Conservation (phyloP, 2,888 invertebrate species). For the Synergus umbraculus region DNA sequence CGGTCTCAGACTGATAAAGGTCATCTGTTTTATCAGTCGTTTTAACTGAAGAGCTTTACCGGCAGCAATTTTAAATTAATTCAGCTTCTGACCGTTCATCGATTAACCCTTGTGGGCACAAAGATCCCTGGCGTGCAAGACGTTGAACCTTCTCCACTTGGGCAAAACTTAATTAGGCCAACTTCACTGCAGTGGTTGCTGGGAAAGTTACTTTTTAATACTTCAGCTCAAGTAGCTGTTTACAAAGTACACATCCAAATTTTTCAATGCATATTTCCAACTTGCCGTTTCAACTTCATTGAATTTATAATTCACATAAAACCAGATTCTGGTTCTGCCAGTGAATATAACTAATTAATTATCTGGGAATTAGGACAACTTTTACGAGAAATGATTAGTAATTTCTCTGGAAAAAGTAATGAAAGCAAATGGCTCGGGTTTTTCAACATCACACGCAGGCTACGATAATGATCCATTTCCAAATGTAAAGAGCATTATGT, state of each 20-base stretch:
- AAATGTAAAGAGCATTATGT: slow-evolving; percentile 31
- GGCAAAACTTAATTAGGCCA: slow-evolving; percentile 38
- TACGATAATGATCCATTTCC: slow-evolving; percentile 28
- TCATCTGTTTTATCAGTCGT: slow-evolving; percentile 16
- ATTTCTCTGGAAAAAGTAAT: slow-evolving; percentile 6
- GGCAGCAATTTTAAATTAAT: slow-evolving; percentile 15
- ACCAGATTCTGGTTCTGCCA: neutral
- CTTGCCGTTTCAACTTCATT: too few species aligned
- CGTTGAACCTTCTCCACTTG: slow-evolving; percentile 38
- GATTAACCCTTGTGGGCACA: slow-evolving; percentile 33
- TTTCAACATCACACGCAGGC: slow-evolving; percentile 18
- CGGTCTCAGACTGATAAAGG: slow-evolving; percentile 8
- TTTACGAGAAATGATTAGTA: slow-evolving; percentile 2
- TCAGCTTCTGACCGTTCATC: slow-evolving; percentile 34
- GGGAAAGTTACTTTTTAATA: slow-evolving; percentile 1
- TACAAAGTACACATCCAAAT: neutral
- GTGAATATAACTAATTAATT: neutral
- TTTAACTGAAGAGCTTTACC: slow-evolving; percentile 4
- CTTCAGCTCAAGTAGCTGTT: neutral
- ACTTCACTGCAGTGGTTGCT: slow-evolving; percentile 17
- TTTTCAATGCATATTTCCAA: neutral
- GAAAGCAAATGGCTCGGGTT: slow-evolving; percentile 6
- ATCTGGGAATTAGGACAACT: neutral
- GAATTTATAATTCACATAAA: neutral
- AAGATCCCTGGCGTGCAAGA: slow-evolving; percentile 32